Base-by-base conservation (phyloP, 2,888 invertebrate species). In the Baronia brevicornis region DNA sequence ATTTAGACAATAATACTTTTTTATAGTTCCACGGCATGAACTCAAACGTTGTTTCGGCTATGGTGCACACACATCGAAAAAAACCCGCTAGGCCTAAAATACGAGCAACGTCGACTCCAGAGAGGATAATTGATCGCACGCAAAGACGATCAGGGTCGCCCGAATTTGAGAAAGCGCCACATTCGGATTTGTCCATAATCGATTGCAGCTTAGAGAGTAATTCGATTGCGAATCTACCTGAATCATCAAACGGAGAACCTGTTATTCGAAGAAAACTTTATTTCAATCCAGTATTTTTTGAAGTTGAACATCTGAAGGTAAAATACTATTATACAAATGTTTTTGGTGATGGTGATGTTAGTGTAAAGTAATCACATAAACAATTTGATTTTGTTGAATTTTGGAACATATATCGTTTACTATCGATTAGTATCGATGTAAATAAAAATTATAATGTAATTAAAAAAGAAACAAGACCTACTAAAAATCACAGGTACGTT, bases 221-320 rank as follows among this genome's bases (percentile, higher is more conserved):
- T 43, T 45, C 50, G 23, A 43, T 48, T 4, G 41, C 51, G 10
- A 54, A 52, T 25, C 55, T 62, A 33, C 34, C 66, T 75, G 42
- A 68, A 79, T 37, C 75, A 60, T 60, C 69, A 12, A 64, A 67
- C 41, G 73, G 71, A 9, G 78, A 78, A 37, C 62, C 66, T 24
- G 59, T 60, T 0, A 87, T 90, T 4, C 85, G 94, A 36, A 88
- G 90, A 50, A 94, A 95, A 57, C 77, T 95, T 2, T 95, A 94
- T 61, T 95, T 95, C 56, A 95, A 95, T 72, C 95, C 95, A 0
- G 94, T 95, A 1, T 96, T 95, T 66, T 95, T 96, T 56, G 96
- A 96, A 66, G 91, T 91, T 1, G 94, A 95, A 60, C 78, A 93
- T 40, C 75, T 96, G 29, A 86, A 91, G 87, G 94, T 94, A 84